Evolutionary conservation across 2,888 invertebrate species (phyloP), one percentile per base, ranked within the genome.

Genomic region (Hesperia comma): DNA sequence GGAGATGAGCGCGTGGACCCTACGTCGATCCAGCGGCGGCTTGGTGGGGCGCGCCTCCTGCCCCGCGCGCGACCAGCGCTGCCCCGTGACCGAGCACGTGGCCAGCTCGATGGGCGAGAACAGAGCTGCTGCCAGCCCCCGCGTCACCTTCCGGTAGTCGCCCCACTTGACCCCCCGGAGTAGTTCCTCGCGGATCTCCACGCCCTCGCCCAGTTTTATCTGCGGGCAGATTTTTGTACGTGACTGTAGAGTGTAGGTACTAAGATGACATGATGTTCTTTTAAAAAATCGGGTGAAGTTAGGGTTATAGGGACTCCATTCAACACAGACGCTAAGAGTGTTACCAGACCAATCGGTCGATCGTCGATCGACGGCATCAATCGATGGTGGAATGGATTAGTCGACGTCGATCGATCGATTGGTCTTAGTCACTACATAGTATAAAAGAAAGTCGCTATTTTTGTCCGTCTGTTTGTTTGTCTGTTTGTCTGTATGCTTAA

Each of bases 1-100:
- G 58, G 95, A 95, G 86, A 96, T 95, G 82, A 96, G 95, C 58
- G 96, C 95, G 90, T 95, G 95, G 32, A 96, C 95, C 82, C 95
- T 94, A 81, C 95, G 94, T 57, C 95, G 92, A 85, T 96, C 95
- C 68, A 96, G 87, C 56, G 96, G 95, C 62, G 95, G 96, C 84
- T 96, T 96, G 46, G 95, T 95, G n/a, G 95, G 95, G 46, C 95
- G 93, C 74, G 95, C 95, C 75, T 95, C 95, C 74, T 94, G 95
- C 4, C 95, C 95, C 49, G 95, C 95, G 54, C 95, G 93, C 77
- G 95, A 95, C 95, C 95, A 96, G 69, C 96, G 93, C 89, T 96
- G 96, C 49, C 96, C 96, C 60, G 96, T 96, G 61, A 96, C 96
- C 15, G 95, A 95, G 83, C 95, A 95, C 26, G 95, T 95, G 15